These are phyloP conservation scores for Apodemus sylvaticus DNA, from an alignment of 2,113 vertebrate genomes.

Conservation along the genomic window DNA sequence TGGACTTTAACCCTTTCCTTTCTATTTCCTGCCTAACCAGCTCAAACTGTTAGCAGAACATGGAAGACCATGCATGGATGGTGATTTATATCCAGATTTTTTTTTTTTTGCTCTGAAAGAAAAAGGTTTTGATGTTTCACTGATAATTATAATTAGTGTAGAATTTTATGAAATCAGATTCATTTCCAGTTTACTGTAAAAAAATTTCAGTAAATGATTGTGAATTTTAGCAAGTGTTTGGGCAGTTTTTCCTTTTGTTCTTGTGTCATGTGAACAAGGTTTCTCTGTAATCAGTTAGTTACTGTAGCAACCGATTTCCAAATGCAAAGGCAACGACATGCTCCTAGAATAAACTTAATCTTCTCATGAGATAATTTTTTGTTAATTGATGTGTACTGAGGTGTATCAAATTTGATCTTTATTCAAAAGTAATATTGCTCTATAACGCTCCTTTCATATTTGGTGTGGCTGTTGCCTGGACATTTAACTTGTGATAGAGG, in stretches of 20 bases:
- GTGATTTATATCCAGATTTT: neutral
- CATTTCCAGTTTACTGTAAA: neutral
- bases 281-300: neutral
- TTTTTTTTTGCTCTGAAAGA: neutral
- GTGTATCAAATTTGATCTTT: neutral
- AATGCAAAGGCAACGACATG: neutral
- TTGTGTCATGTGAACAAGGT: neutral
- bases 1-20: neutral
- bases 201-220: neutral
- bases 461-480: neutral
- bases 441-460: neutral
- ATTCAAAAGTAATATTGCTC: neutral
- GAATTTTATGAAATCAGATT: neutral
- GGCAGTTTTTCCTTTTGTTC: neutral
- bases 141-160: neutral
- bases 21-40: neutral
- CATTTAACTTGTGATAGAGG: neutral
- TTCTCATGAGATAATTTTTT: neutral
- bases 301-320: neutral
- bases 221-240: neutral
- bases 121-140: neutral
- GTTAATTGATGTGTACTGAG: neutral
- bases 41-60: neutral
- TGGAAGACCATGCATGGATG: neutral
- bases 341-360: neutral